phyloP scores from a whole-genome alignment of 2,888 invertebrate genomes.

The Rhopalosiphum nymphaeae region DNA sequence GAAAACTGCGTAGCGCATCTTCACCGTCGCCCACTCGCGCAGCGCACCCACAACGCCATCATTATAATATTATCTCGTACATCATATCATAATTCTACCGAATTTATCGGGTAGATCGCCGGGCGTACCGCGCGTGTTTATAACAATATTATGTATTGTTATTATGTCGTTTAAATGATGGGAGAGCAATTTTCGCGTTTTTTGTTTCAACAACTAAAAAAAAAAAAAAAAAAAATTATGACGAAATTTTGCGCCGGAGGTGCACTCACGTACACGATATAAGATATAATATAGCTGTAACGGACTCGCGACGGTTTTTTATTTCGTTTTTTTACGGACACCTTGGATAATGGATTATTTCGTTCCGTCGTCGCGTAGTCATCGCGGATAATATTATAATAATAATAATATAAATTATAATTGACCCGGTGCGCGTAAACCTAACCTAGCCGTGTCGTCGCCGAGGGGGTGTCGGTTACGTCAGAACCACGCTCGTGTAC shows the following conservation, averaged over 20 bases:
- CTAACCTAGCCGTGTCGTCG: background rate
- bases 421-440: background rate
- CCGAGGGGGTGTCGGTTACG: constrained; percentile 4
- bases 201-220: background rate
- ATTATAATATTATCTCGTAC: background rate
- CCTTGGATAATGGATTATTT: background rate
- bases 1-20: background rate
- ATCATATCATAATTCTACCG: background rate
- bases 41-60: background rate
- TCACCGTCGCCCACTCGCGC: background rate
- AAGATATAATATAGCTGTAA: background rate
- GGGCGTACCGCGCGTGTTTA: no score
- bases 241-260: background rate
- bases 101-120: background rate
- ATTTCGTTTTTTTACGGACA: background rate
- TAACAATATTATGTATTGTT: background rate
- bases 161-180: background rate
- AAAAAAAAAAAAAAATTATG: background rate
- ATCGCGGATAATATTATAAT: background rate
- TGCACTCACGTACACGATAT: background rate
- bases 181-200: background rate
- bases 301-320: background rate
- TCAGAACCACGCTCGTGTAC: background rate
- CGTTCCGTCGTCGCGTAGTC: background rate
- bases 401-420: constrained; percentile 33